Percentiles rank a stretch among this genome's conserved stretches.
Conservation (phyloP, 2,888 invertebrate genomes). For the Phaedon cochleariae region DNA sequence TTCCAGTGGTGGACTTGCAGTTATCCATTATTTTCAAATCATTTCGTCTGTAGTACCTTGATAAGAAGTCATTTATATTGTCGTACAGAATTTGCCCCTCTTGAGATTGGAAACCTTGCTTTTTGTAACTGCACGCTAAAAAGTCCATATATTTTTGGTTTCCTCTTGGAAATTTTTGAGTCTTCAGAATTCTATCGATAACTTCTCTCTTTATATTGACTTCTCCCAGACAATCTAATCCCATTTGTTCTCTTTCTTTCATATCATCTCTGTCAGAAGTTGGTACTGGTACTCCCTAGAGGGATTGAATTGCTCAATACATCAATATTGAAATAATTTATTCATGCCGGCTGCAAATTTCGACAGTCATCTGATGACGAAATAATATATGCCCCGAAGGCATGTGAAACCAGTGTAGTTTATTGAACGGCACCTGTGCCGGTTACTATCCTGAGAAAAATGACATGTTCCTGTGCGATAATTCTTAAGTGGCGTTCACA, state of each 20-base stretch:
- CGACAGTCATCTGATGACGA: too few relatives aligned
- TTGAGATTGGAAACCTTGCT: constrained; percentile 50
- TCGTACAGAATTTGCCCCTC: constrained; percentile 50
- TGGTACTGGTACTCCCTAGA: constrained; percentile 14
- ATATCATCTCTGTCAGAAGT: constrained; percentile 33
- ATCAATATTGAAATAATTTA: too few relatives aligned
- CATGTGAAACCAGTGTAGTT: too few relatives aligned
- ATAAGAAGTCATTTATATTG: constrained; percentile 48
- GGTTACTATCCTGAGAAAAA: too few relatives aligned
- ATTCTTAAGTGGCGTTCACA: too few relatives aligned
- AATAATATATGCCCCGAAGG: too few relatives aligned
- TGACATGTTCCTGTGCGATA: too few relatives aligned
- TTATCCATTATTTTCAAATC: constrained; percentile 37
- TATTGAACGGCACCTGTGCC: too few relatives aligned
- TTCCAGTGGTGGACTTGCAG: constrained; percentile 35
- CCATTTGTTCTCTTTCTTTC: constrained; percentile 38
- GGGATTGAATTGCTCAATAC: neutral
- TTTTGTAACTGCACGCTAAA: constrained; percentile 53
- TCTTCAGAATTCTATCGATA: constrained; percentile 40
- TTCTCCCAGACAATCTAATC: constrained; percentile 47
- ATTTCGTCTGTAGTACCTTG: constrained; percentile 36
- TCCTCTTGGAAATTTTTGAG: constrained; percentile 33
- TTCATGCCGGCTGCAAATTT: too few relatives aligned
- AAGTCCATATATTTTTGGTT: constrained; percentile 49
- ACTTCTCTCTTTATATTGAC: constrained; percentile 44